Evolutionary conservation across 2,797 vertebrate species (phyloP).

Genomic region (Tympanoctomys barrerae): DNA sequence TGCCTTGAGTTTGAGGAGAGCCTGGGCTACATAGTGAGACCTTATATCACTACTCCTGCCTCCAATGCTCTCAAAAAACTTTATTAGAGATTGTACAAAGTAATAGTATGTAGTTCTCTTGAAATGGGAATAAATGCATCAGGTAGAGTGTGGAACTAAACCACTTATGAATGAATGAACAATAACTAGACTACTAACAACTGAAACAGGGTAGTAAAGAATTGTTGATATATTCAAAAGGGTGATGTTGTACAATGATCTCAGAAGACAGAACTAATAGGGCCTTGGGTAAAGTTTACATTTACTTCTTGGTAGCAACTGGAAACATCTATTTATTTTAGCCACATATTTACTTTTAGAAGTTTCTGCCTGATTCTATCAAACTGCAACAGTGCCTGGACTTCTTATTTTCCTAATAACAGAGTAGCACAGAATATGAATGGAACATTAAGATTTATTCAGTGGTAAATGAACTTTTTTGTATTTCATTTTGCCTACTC

Average conservation of each 20-base stretch:
- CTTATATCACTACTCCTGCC: background rate
- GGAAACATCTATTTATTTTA: conserved; percentile 40
- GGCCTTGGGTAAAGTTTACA: conserved; percentile 22
- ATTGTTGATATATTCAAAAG: conserved; percentile 44
- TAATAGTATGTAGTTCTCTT: background rate
- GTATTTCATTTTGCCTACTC: conserved; percentile 50
- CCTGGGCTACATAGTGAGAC: background rate
- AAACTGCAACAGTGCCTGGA: conserved; percentile 11
- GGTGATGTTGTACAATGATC: background rate
- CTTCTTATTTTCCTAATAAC: conserved; percentile 58
- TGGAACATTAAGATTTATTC: conserved; percentile 39
- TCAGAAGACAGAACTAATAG: conserved; percentile 49
- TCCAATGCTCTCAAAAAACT: background rate
- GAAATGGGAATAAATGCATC: background rate
- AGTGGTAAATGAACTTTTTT: conserved; percentile 46
- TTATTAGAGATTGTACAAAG: background rate
- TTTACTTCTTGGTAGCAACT: conserved; percentile 51
- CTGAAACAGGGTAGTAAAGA: conserved; percentile 36
- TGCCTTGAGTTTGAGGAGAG: background rate
- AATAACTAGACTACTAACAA: conserved; percentile 19
- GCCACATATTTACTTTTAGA: conserved; percentile 32
- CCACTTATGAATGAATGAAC: conserved; percentile 20
- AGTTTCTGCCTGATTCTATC: conserved; percentile 26
- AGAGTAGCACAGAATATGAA: conserved; percentile 2
- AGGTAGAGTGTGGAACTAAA: conserved; percentile 25